Conservation (phyloP, 2,113 vertebrate genomes). For the Heterocephalus glaber region DNA sequence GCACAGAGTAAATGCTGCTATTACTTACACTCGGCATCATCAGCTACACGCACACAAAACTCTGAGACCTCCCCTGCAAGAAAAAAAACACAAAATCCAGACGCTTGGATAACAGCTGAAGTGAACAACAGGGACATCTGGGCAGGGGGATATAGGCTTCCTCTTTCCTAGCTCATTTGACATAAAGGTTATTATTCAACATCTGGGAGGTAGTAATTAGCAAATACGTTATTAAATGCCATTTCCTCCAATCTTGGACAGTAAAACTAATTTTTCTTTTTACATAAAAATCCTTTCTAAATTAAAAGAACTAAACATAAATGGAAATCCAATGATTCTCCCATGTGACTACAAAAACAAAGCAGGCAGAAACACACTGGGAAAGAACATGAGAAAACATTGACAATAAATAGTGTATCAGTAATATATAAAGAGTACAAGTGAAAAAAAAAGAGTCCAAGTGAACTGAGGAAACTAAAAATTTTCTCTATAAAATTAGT, state of each 20-base stretch:
- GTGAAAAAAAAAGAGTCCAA: slow-evolving; percentile 1
- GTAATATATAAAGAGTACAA: neutral
- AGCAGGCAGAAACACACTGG: neutral
- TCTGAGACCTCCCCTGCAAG: neutral
- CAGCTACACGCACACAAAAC: neutral
- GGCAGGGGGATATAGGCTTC: neutral
- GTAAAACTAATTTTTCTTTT: slow-evolving; percentile 59
- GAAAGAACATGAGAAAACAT: neutral
- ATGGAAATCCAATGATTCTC: neutral
- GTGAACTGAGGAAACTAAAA: slow-evolving; percentile 20
- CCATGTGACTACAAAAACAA: neutral
- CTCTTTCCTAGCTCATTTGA: slow-evolving; percentile 2
- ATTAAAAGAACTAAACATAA: slow-evolving; percentile 48
- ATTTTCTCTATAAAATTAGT: slow-evolving; percentile 32
- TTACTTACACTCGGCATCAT: neutral
- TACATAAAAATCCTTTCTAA: neutral
- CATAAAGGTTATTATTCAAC: neutral
- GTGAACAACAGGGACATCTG: neutral
- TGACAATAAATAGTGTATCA: neutral
- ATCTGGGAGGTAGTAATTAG: neutral
- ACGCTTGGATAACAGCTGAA: neutral
- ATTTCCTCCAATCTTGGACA: slow-evolving; percentile 47
- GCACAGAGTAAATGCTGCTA: neutral
- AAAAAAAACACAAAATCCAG: neutral
- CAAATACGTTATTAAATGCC: neutral